Base-by-base conservation (phyloP, 2,888 invertebrate genomes). In the Chrysolina americana region DNA sequence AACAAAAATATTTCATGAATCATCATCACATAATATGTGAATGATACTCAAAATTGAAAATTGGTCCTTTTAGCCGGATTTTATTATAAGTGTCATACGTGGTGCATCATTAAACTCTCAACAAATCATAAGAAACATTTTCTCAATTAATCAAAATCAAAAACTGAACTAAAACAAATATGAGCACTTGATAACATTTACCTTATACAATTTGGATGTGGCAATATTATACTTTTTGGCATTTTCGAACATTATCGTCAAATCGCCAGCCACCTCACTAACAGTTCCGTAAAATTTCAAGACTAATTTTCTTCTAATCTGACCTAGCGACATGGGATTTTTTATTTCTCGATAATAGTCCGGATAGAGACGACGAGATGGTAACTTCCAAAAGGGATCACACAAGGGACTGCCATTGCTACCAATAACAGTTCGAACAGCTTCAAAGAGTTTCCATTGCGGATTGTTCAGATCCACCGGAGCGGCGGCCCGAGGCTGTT, bases 291-390 rank as follows among this genome's bases (percentile, higher is more conserved):
- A 97, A 80, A 92, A 93, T 28, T 95, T 95, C 79, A 93, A 93
- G 83, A 93, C 91, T n/a, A 96, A 91, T 86, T 96, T 96, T 73
- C 93, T 93, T 80, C 93, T 92, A 76, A 99, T 98, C 89, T 98
- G 97, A 81, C 95, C 93, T 83, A 99, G 89, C 0, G 98, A 98
- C 81, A 99, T 94, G 0, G 99, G 99, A 85, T 96, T 95, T 86
- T 97, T 96, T 68, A 99, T 99, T 86, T 98, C 96, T 82, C 96
- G 95, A 89, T 98, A 99, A 88, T 99, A 99, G 89, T 99, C 99
- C 0, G 98, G 97, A 89, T 99, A 98, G 79, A 94, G 94, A 73
- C 97, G 91, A 63, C 93, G 94, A 9, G 96, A 96, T 0, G 99
- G 99, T 73, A 99, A 89, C 84, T 96, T 95, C 92, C 96, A 94